Conservation (phyloP, 2,797 vertebrate species). For the Coregonus suidteri region DNA sequence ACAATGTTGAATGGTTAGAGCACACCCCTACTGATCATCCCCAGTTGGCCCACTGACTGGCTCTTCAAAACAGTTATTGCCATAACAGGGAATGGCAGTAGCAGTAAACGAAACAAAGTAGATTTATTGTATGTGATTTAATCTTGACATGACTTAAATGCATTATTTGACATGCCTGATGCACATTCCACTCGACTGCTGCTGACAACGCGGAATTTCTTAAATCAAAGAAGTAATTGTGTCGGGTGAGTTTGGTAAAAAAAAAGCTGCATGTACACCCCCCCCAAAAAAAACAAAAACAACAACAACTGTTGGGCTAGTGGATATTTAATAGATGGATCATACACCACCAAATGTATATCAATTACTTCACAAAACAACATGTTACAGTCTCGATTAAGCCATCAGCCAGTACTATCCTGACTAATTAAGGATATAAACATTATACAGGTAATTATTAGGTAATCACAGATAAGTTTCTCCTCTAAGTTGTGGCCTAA, state of each 20-base stretch:
- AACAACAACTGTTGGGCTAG: too few species aligned
- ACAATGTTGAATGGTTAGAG: constrained; percentile 15
- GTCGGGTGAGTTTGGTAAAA: neutral
- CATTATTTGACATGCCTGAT: constrained; percentile 50
- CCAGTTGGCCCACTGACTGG: neutral
- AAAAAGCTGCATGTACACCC: neutral
- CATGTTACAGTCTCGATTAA: neutral
- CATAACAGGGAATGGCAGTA: neutral
- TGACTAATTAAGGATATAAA: neutral
- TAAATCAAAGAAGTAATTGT: neutral
- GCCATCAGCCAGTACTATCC: neutral
- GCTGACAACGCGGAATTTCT: constrained; percentile 14
- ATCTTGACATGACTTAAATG: constrained; percentile 51
- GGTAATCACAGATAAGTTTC: neutral
- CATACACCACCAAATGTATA: neutral
- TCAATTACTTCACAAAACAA: neutral
- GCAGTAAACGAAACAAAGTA: neutral
- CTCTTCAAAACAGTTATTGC: neutral
- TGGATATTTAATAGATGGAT: neutral
- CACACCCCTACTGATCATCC: constrained; percentile 29
- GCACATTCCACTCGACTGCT: constrained; percentile 44
- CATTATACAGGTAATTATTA: neutral
- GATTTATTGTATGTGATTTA: constrained; percentile 50
- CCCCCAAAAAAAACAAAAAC: too few species aligned
- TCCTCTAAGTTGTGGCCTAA: neutral